A percentile compares a stretch with the other conserved stretches of the same genome.
Evolutionary conservation across 2,888 invertebrate species (phyloP).

Genomic region (Ceraclea dissimilis): DNA sequence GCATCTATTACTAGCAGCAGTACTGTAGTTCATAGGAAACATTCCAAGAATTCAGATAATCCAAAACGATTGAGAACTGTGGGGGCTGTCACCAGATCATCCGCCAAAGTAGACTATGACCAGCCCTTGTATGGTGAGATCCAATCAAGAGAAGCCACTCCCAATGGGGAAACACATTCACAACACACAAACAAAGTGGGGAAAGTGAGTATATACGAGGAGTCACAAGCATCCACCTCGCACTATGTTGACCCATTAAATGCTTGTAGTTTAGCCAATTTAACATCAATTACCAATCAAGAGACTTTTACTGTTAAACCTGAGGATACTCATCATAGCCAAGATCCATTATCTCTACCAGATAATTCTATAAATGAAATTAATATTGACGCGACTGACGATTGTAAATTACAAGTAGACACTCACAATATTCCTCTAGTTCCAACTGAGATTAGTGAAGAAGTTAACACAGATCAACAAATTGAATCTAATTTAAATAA

Average conservation of each 20-base stretch:
- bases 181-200: slow-evolving; percentile 32
- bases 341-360: slow-evolving; percentile 41
- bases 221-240: slow-evolving; percentile 26
- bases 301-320: slow-evolving; percentile 29
- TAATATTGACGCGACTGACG: slow-evolving; percentile 38
- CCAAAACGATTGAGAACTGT: slow-evolving; percentile 51
- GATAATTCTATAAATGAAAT: slow-evolving; percentile 33
- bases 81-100: slow-evolving; percentile 60
- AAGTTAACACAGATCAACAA: not conserved
- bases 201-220: slow-evolving; percentile 2
- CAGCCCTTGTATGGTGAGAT: not conserved
- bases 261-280: slow-evolving; percentile 43
- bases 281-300: slow-evolving; percentile 33
- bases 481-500: not conserved
- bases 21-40: slow-evolving; percentile 46
- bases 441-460: slow-evolving; percentile 2
- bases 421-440: slow-evolving; percentile 16
- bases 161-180: slow-evolving; percentile 39
- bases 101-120: slow-evolving; percentile 43
- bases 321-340: slow-evolving; percentile 40
- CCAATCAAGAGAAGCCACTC: slow-evolving; percentile 28
- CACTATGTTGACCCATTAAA: slow-evolving; percentile 43
- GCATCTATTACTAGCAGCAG: slow-evolving; percentile 49
- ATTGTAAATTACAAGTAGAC: slow-evolving; percentile 13
- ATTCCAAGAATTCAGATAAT: slow-evolving; percentile 39